Conservation (phyloP, 2,113 vertebrate species). For the Xenopus borealis region DNA sequence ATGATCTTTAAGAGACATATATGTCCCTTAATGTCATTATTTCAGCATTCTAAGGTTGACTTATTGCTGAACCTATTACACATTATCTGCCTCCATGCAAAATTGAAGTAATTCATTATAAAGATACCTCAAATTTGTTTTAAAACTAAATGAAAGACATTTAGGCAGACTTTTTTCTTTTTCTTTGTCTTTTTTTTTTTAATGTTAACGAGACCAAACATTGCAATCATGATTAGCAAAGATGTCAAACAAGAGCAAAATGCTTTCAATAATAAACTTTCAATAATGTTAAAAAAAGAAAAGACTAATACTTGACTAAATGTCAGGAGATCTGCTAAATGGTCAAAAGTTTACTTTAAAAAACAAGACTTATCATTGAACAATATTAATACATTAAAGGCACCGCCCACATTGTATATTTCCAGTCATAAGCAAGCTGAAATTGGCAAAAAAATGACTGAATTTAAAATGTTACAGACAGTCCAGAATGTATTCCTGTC, state of each 20-base stretch:
- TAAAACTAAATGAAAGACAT: slow-evolving; percentile 11
- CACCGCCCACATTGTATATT: slow-evolving; percentile 71
- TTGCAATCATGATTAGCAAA: slow-evolving; percentile 52
- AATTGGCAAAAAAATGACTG: slow-evolving; percentile 61
- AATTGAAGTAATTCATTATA: slow-evolving; percentile 23
- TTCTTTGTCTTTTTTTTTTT: background rate
- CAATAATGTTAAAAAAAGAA: slow-evolving; percentile 45
- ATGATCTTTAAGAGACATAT: too few species aligned
- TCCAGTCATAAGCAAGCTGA: slow-evolving; percentile 71
- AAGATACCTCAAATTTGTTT: slow-evolving; percentile 4
- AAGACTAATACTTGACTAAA: slow-evolving; percentile 58
- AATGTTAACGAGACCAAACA: slow-evolving; percentile 49
- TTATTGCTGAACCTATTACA: background rate
- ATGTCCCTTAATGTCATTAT: too few species aligned
- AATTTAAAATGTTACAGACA: slow-evolving; percentile 55
- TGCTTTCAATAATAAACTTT: slow-evolving; percentile 48
- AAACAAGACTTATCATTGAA: slow-evolving; percentile 70
- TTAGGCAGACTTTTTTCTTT: slow-evolving; percentile 15
- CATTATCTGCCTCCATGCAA: slow-evolving; percentile 27
- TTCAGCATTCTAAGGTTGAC: too few species aligned
- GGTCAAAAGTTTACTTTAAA: slow-evolving; percentile 62
- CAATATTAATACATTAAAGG: slow-evolving; percentile 74
- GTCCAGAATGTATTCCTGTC: slow-evolving; percentile 50
- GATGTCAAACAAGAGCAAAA: slow-evolving; percentile 44
- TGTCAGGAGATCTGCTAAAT: slow-evolving; percentile 56